These are phyloP conservation scores for Napeogenes inachia DNA, from an alignment of 2,888 invertebrate genomes.

Conservation along the genomic window DNA sequence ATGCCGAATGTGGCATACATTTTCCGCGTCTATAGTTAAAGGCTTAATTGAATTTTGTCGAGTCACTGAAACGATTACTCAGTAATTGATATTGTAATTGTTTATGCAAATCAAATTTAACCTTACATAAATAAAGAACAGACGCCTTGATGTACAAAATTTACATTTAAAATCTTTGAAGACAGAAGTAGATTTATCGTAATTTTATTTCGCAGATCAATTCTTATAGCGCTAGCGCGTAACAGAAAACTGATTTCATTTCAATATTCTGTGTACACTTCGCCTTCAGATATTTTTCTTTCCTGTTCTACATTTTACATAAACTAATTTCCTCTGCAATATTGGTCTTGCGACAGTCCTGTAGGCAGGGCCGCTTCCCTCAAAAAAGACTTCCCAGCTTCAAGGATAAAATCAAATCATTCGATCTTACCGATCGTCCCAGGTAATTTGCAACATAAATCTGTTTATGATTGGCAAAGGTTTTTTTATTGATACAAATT, in stretches of 20 bases:
- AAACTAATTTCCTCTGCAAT: slow-evolving; percentile 77
- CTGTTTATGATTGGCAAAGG: slow-evolving; percentile 13
- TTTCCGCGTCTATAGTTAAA: slow-evolving; percentile 50
- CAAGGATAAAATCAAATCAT: slow-evolving; percentile 74
- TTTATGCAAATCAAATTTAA: slow-evolving; percentile 38
- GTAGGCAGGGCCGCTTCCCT: slow-evolving; percentile 66
- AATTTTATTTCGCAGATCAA: slow-evolving; percentile 31
- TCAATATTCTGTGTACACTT: slow-evolving; percentile 46
- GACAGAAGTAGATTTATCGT: slow-evolving; percentile 12
- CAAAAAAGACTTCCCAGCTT: slow-evolving; percentile 64
- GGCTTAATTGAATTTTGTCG: slow-evolving; percentile 55
- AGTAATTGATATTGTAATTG: slow-evolving; percentile 54
- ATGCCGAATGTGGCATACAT: slow-evolving; percentile 47
- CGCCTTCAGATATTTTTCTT: slow-evolving; percentile 68
- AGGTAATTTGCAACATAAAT: slow-evolving; percentile 65
- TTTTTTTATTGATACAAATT: slow-evolving; percentile 1
- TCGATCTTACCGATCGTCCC: slow-evolving; percentile 70
- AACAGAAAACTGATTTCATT: slow-evolving; percentile 64
- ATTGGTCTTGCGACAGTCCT: slow-evolving; percentile 75
- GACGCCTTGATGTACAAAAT: slow-evolving; percentile 8
- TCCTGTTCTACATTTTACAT: slow-evolving; percentile 76
- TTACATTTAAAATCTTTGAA: slow-evolving; percentile 3
- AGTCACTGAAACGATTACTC: slow-evolving; percentile 46
- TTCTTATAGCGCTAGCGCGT: slow-evolving; percentile 32
- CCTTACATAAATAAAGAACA: slow-evolving; percentile 22